Evolutionary conservation across 2,888 invertebrate genomes (phyloP).

Genomic region (Lithosia quadra): DNA sequence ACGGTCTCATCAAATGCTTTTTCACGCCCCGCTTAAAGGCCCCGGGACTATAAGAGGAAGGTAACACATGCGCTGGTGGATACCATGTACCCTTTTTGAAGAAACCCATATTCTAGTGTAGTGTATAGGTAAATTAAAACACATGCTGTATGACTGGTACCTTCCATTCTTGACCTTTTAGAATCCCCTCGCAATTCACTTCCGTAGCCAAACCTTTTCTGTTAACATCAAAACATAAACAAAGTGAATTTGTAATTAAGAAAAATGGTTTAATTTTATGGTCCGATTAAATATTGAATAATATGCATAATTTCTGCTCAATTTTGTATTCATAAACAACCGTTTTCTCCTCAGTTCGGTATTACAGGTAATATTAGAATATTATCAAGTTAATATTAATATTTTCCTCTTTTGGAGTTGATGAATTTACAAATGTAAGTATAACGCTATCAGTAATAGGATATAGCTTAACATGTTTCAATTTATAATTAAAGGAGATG

Average conservation of each 20-base stretch:
- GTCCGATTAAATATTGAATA: constrained; percentile 31
- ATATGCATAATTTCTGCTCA: constrained; percentile 35
- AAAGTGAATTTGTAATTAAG: constrained; percentile 27
- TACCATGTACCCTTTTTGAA: too few relatives aligned
- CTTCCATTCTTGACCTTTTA: background rate
- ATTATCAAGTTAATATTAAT: constrained; percentile 40
- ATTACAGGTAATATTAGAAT: constrained; percentile 25
- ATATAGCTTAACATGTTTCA: too few relatives aligned
- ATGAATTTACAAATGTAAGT: background rate
- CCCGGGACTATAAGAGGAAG: too few relatives aligned
- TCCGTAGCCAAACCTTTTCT: background rate
- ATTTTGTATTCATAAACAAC: constrained; percentile 50
- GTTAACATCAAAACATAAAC: constrained; percentile 12
- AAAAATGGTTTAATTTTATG: constrained; percentile 38
- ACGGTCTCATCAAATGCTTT: too few relatives aligned
- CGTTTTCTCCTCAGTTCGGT: constrained; percentile 18
- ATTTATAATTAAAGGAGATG: too few relatives aligned
- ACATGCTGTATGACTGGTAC: background rate
- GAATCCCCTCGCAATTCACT: background rate
- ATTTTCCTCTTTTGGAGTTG: background rate
- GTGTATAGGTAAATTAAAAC: background rate
- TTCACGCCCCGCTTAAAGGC: too few relatives aligned
- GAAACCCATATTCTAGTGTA: too few relatives aligned
- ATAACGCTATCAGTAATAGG: too few relatives aligned
- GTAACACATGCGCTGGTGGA: too few relatives aligned